These are phyloP conservation scores for Synergus gifuensis DNA, from an alignment of 2,888 invertebrate species.

Conservation along the genomic window DNA sequence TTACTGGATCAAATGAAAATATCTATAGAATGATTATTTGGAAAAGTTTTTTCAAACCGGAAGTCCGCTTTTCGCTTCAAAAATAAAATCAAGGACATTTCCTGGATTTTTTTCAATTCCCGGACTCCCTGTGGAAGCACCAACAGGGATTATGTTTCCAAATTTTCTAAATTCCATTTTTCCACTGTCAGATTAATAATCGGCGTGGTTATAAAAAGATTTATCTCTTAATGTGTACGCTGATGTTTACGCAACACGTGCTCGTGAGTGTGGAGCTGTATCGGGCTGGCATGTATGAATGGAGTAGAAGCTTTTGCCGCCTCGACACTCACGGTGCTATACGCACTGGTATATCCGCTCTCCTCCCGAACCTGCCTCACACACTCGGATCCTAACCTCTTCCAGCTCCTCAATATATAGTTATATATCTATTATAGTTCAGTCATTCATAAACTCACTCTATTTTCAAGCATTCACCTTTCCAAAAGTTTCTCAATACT, in stretches of 20 bases:
- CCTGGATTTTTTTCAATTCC: no score
- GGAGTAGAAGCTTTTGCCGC: constrained; percentile 56
- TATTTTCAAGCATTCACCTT: constrained; percentile 13
- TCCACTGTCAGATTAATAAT: background rate
- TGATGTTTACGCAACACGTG: constrained; percentile 55
- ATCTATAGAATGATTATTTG: no score
- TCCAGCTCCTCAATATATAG: constrained; percentile 41
- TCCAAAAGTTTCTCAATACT: background rate
- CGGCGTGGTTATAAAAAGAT: constrained; percentile 54
- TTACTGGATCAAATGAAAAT: no score
- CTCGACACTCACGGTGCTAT: constrained; percentile 48
- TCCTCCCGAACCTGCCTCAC: constrained; percentile 59
- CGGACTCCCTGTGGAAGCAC: no score
- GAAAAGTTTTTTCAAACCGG: no score
- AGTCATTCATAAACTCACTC: constrained; percentile 6
- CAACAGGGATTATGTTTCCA: no score
- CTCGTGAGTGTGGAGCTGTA: constrained; percentile 50
- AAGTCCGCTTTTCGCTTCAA: no score
- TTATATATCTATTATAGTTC: constrained; percentile 22
- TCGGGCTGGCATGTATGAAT: constrained; percentile 55
- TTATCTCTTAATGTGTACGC: constrained; percentile 41
- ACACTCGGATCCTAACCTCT: constrained; percentile 55
- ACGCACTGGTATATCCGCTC: constrained; percentile 53
- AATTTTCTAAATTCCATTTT: background rate
- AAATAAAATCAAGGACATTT: no score